Base-by-base conservation (phyloP, 2,797 vertebrate species). In the Galaxias olidus region DNA sequence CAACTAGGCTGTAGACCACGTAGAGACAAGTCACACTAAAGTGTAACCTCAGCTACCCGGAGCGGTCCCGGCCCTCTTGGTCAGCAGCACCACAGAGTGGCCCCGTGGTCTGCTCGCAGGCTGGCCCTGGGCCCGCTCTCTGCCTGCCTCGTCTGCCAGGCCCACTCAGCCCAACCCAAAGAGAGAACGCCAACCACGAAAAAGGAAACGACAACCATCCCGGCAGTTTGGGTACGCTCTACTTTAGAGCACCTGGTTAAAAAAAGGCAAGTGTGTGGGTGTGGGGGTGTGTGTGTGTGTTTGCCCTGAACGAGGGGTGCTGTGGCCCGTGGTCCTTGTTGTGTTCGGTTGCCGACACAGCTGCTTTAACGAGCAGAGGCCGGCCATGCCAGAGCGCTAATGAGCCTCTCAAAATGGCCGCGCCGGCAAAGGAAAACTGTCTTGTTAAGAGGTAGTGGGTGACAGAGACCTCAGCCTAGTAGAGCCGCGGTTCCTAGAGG, bases 11-110 rank as follows among this genome's bases (percentile, higher is more conserved):
- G 30, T 6, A 30, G 30, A 30, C 30, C 30, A 6, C 6, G 2
- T 30, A 3, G 30, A 6, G 30, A 30, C 3, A 17, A 2, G 7
- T 54, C 61, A 69, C 65, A 69, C 62, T 57, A 9, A 64, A 71
- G 63, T 15, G 58, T 55, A 75, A 82, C 73, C 73, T 72, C 73
- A 77, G 67, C 68, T 80, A 69, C 75, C 81, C 14, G 48, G 56
- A 67, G 65, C 61, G 4, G 48, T 50, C 62, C 63, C 43, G 62
- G 59, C 61, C 46, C 65, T 75, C 59, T 74, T 66, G 65, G 20
- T n/a, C n/a, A n/a, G 44, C 8, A 47, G 60, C 71, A 48, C 56
- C 52, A 13, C 75, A 76, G 56, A 76, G 71, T 63, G 56, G 56
- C 58, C 6, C 52, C 4, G 52, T 5, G 70, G 79, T 76, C 57